A percentile compares a stretch with the other conserved stretches of the same genome.
These are phyloP conservation scores for Bufotes viridis DNA, from an alignment of 2,797 vertebrate genomes.

Conservation along the genomic window DNA sequence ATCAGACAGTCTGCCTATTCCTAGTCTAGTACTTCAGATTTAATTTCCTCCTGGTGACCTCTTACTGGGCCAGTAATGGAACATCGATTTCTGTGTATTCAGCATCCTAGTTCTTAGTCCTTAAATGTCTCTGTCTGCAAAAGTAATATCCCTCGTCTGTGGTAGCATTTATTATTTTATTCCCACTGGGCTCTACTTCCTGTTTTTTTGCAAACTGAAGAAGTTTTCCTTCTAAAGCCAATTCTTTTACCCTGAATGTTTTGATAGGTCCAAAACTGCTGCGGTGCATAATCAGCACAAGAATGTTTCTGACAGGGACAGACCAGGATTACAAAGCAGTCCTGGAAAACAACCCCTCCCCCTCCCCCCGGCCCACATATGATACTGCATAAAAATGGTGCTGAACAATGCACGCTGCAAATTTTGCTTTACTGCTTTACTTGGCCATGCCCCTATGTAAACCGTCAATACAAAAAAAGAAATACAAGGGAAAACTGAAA, in stretches of 20 bases:
- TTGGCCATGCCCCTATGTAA: too few relatives aligned
- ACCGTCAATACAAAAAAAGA: too few relatives aligned
- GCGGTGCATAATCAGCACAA: background rate
- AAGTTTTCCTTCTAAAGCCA: slow-evolving; percentile 51
- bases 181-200: slow-evolving; percentile 56
- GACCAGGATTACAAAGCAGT: too few relatives aligned
- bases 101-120: slow-evolving; percentile 46
- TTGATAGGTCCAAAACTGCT: slow-evolving; percentile 48
- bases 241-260: slow-evolving; percentile 45
- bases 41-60: slow-evolving; percentile 60
- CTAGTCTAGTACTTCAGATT: slow-evolving; percentile 43
- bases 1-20: slow-evolving; percentile 43
- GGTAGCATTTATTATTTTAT: slow-evolving; percentile 61
- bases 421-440: too few relatives aligned
- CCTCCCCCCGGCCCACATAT: too few relatives aligned
- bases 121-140: slow-evolving; percentile 56
- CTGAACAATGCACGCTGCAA: too few relatives aligned
- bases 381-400: too few relatives aligned
- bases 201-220: slow-evolving; percentile 55
- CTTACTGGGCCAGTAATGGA: slow-evolving; percentile 56
- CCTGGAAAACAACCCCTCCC: too few relatives aligned
- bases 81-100: slow-evolving; percentile 51
- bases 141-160: slow-evolving; percentile 62
- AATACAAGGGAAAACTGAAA: too few relatives aligned
- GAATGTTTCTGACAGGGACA: background rate